These are phyloP conservation scores for Hesperia comma DNA, from an alignment of 2,888 invertebrate genomes.

Conservation along the genomic window DNA sequence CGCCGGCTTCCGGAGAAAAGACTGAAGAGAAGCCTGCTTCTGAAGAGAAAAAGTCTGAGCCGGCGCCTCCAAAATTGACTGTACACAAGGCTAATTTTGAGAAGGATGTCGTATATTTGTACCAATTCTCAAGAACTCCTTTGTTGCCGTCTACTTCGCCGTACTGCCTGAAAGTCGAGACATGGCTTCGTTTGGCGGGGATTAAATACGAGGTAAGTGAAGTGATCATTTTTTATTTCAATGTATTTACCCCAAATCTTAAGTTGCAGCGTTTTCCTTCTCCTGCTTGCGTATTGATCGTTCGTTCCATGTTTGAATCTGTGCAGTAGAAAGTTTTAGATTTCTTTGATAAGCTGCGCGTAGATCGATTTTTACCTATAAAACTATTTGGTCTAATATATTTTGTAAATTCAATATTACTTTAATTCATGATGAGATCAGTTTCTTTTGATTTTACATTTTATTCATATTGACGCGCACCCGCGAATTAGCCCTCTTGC, in stretches of 20 bases:
- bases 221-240: conserved; percentile 57
- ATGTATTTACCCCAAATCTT: not conserved
- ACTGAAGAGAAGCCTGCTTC: conserved; percentile 65
- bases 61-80: conserved; percentile 88
- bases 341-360: conserved; percentile 32
- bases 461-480: conserved; percentile 15
- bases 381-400: not conserved
- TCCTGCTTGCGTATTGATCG: conserved; percentile 50
- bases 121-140: conserved; percentile 96
- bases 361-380: conserved; percentile 1
- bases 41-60: conserved; percentile 85
- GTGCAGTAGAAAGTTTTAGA: conserved; percentile 25
- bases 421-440: conserved; percentile 15
- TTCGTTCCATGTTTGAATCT: conserved; percentile 44
- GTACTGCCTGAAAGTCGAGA: conserved; percentile 97
- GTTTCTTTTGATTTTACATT: not conserved
- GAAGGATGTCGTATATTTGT: conserved; percentile 96
- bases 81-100: conserved; percentile 95
- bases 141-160: conserved; percentile 95
- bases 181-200: conserved; percentile 95
- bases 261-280: conserved; percentile 4
- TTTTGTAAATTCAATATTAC: conserved; percentile 3
- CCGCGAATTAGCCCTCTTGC: conserved; percentile 20
- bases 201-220: conserved; percentile 96
- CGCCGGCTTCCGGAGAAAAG: conserved; percentile 76